Conservation (phyloP, 2,888 invertebrate species). For the Miltochrista miniata region DNA sequence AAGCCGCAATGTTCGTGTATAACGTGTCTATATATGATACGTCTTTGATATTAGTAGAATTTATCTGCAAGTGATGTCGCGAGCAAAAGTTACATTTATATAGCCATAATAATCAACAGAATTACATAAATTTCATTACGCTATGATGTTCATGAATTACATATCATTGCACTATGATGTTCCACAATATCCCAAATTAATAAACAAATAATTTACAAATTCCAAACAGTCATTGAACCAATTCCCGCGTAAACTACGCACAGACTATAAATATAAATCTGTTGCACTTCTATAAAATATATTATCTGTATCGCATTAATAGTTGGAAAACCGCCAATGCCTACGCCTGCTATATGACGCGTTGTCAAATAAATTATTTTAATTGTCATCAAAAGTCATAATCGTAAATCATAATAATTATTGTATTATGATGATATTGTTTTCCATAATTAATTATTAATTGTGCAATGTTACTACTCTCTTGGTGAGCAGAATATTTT, state of each 20-base stretch:
- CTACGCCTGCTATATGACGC: constrained; percentile 17
- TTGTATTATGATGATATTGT: constrained; percentile 13
- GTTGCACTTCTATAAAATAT: constrained; percentile 28
- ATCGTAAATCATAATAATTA: constrained; percentile 30
- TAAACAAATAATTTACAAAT: constrained; percentile 2
- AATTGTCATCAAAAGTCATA: constrained; percentile 13
- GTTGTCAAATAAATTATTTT: constrained; percentile 35
- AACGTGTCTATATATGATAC: too few species aligned
- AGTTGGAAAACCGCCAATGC: constrained; percentile 36
- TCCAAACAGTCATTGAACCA: constrained; percentile 16
- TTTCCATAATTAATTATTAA: neutral
- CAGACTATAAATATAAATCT: constrained; percentile 21
- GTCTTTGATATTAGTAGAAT: too few species aligned
- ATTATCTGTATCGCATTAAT: constrained; percentile 36
- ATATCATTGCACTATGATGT: too few species aligned
- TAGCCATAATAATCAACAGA: too few species aligned
- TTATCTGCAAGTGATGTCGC: too few species aligned
- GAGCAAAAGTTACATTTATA: too few species aligned
- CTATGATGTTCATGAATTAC: too few species aligned
- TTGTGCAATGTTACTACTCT: neutral
- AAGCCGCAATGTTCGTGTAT: too few species aligned
- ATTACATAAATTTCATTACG: too few species aligned
- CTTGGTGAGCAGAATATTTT: too few species aligned
- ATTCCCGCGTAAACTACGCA: constrained; percentile 13
- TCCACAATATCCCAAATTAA: neutral